Conservation (phyloP, 2,113 vertebrate genomes). For the Corydoras sp. region DNA sequence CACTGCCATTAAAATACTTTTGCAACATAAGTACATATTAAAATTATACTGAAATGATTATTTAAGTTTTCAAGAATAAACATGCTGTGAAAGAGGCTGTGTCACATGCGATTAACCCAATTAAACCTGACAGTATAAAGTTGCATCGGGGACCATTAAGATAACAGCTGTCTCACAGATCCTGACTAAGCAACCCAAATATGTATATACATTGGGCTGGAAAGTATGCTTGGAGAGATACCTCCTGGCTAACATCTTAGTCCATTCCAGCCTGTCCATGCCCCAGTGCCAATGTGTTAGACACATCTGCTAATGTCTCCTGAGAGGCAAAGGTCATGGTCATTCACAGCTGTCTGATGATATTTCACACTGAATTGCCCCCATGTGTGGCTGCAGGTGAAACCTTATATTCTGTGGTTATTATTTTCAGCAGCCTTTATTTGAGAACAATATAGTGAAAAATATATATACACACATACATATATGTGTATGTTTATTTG, state of each 20-base stretch:
- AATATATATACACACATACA: too few species aligned
- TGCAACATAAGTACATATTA: neutral
- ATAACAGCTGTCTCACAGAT: constrained; percentile 22
- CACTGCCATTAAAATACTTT: neutral
- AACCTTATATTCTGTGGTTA: neutral
- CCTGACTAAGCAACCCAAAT: constrained; percentile 11
- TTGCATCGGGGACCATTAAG: constrained; percentile 14
- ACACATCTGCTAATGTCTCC: constrained; percentile 35
- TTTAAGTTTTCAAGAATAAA: constrained; percentile 5
- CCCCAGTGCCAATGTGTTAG: constrained; percentile 20
- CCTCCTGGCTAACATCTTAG: constrained; percentile 22
- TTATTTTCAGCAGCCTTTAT: neutral
- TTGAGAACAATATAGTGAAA: neutral
- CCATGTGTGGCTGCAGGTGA: neutral
- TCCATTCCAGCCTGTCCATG: constrained; percentile 32
- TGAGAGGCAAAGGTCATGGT: constrained; percentile 32
- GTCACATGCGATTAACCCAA: constrained; percentile 8
- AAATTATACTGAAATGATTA: neutral
- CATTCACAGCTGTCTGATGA: constrained; percentile 36
- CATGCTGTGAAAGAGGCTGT: neutral
- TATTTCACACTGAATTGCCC: constrained; percentile 33
- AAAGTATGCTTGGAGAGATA: constrained; percentile 12
- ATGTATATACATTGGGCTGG: constrained; percentile 4
- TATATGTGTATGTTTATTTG: too few species aligned
- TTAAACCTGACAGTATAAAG: constrained; percentile 10